Conservation (phyloP, 2,888 invertebrate species). For the Xestia xanthographa region DNA sequence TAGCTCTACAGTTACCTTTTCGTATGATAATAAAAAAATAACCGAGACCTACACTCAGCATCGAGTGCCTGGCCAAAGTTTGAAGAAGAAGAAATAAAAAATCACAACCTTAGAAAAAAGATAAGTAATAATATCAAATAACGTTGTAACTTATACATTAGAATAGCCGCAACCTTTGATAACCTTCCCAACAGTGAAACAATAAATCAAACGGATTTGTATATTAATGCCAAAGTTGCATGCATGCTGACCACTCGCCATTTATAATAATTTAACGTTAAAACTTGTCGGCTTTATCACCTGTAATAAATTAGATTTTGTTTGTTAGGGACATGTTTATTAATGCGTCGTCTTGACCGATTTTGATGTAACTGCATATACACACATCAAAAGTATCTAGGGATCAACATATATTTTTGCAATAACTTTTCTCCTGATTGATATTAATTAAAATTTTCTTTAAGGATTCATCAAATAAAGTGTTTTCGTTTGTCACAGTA, state of each 20-base stretch:
- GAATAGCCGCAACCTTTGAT: constrained; percentile 6
- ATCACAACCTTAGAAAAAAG: neutral
- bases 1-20: too few species aligned
- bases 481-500: too few species aligned
- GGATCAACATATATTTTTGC: too few species aligned
- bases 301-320: constrained; percentile 19
- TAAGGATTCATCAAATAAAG: too few species aligned
- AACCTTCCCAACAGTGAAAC: neutral
- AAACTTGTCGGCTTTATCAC: constrained; percentile 27
- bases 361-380: constrained; percentile 13
- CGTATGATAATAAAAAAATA: too few species aligned
- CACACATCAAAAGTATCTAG: too few species aligned
- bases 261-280: constrained; percentile 29
- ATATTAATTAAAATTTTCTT: too few species aligned
- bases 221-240: constrained; percentile 5
- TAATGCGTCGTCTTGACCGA: constrained; percentile 26
- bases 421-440: too few species aligned
- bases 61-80: too few species aligned
- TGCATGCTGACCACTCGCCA: constrained; percentile 12
- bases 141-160: neutral
- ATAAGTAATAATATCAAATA: neutral
- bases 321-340: constrained; percentile 4
- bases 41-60: too few species aligned
- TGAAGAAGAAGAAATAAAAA: neutral
- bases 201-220: constrained; percentile 26